Evolutionary conservation across 2,113 vertebrate genomes (phyloP).

Genomic region (Microcebus griseorufus): DNA sequence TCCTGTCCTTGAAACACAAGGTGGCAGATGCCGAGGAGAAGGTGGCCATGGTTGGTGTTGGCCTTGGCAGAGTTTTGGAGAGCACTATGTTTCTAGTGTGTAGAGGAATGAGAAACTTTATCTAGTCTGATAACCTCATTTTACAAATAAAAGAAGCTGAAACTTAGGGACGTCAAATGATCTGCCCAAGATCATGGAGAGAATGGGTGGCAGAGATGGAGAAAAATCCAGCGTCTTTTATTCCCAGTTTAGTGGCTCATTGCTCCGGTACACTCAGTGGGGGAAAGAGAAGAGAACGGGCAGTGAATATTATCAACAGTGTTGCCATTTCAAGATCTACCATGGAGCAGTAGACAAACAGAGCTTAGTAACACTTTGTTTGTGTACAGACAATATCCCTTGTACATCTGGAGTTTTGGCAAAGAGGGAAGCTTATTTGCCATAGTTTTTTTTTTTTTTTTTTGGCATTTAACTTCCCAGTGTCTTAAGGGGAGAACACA

Average conservation of each 20-base stretch:
- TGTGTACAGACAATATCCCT: neutral
- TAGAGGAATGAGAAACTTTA: neutral
- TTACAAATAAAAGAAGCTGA: neutral
- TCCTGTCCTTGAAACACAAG: neutral
- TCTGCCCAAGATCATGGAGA: neutral
- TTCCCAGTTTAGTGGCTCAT: neutral
- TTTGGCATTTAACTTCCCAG: neutral
- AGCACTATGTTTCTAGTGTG: neutral
- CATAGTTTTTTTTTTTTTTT: neutral
- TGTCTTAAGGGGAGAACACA: conserved; percentile 1
- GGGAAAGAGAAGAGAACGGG: neutral
- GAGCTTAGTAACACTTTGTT: neutral
- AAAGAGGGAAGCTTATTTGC: neutral
- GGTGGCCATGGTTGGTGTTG: neutral
- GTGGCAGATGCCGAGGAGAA: neutral
- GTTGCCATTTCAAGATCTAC: neutral
- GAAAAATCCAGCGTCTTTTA: neutral
- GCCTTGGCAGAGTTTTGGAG: neutral
- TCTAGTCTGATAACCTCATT: neutral
- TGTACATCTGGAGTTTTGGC: neutral
- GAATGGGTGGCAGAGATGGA: neutral
- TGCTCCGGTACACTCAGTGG: neutral
- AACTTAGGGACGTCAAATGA: neutral
- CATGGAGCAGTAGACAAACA: neutral
- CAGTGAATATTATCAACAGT: neutral